These are phyloP conservation scores for Atrichornis clamosus DNA, from an alignment of 2,113 vertebrate species.

Conservation along the genomic window DNA sequence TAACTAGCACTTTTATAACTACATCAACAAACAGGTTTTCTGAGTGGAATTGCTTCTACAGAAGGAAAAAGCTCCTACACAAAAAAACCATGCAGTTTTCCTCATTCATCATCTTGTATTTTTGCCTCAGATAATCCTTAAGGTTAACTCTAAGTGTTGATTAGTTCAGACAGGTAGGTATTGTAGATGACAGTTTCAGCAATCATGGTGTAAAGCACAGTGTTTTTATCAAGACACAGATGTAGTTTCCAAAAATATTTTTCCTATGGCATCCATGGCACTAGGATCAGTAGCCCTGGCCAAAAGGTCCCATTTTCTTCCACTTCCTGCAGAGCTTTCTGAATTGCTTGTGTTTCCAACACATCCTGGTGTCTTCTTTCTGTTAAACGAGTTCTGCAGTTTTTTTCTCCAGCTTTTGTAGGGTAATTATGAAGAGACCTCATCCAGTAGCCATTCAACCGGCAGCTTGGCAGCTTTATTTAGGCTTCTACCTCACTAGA, in stretches of 20 bases:
- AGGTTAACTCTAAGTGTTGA: not conserved
- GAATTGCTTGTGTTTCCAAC: not conserved
- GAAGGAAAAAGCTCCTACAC: not conserved
- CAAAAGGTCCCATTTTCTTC: not conserved
- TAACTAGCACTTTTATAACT: not conserved
- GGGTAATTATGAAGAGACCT: not conserved
- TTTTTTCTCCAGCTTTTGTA: not conserved
- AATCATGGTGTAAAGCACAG: not conserved
- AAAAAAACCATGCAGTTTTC: not conserved
- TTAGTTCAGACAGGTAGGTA: not conserved
- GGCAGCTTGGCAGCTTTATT: not conserved
- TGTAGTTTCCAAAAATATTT: not conserved
- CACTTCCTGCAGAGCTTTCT: not conserved
- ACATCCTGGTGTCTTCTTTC: not conserved
- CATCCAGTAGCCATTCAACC: not conserved
- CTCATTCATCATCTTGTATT: not conserved
- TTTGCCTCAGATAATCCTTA: not conserved
- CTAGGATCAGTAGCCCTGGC: not conserved
- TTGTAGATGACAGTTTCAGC: not conserved
- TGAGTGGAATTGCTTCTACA: not conserved
- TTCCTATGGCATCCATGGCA: not conserved
- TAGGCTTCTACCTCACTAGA: not conserved
- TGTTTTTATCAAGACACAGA: not conserved
- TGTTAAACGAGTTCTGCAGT: not conserved
- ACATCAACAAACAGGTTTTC: not conserved